Conservation (phyloP, 2,888 invertebrate genomes). For the Zygogramma bicolorata region DNA sequence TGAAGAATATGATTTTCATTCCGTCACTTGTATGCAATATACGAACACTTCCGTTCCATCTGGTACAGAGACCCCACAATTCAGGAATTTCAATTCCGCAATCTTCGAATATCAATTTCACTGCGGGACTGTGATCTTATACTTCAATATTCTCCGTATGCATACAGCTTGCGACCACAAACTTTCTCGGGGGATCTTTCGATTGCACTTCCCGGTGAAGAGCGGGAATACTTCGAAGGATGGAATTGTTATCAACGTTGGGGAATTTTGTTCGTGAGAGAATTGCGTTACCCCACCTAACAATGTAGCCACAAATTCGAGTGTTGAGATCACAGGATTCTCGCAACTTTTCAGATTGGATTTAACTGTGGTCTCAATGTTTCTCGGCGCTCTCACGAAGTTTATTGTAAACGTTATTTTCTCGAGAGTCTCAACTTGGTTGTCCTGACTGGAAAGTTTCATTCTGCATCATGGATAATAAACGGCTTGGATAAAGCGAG, state of each 20-base stretch:
- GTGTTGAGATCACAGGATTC: slow-evolving; percentile 18
- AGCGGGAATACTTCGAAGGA: background rate
- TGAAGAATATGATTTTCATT: background rate
- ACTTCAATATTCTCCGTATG: background rate
- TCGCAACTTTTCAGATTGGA: slow-evolving; percentile 31
- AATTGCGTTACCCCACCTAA: slow-evolving; percentile 11
- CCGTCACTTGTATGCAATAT: background rate
- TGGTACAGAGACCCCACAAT: background rate
- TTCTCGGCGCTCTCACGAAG: slow-evolving; percentile 24
- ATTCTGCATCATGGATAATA: background rate
- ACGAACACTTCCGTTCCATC: background rate
- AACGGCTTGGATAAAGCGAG: background rate
- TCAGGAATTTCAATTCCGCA: background rate
- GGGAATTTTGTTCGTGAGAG: background rate
- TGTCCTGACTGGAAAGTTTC: slow-evolving; percentile 22
- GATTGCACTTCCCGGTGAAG: background rate
- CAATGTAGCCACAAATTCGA: slow-evolving; percentile 30
- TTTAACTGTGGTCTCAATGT: slow-evolving; percentile 31
- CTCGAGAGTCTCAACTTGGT: slow-evolving; percentile 14
- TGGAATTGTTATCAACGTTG: background rate
- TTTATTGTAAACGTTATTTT: slow-evolving; percentile 35
- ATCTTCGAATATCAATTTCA: background rate
- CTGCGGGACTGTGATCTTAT: background rate
- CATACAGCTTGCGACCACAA: background rate
- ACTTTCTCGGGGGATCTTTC: background rate